These are phyloP conservation scores for Laspeyria flexula DNA, from an alignment of 2,888 invertebrate genomes.

Conservation along the genomic window DNA sequence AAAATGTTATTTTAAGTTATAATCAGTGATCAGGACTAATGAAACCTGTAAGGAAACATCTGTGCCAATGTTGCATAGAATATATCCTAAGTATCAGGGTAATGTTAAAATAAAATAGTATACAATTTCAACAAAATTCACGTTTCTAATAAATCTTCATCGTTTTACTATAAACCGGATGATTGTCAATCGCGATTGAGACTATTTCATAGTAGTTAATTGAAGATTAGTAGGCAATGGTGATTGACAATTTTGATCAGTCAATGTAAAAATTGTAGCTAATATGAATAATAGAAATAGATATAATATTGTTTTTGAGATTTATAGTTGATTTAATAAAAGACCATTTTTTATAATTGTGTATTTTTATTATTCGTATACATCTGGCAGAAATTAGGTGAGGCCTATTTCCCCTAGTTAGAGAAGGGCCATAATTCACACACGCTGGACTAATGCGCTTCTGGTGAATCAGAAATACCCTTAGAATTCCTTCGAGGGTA, in stretches of 20 bases:
- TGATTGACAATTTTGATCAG: slow-evolving; percentile 20
- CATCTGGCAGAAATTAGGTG: not conserved
- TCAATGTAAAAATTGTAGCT: slow-evolving; percentile 39
- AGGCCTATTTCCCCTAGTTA: too few species aligned
- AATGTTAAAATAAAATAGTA: slow-evolving; percentile 46
- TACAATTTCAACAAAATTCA: slow-evolving; percentile 37
- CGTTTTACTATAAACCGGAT: slow-evolving; percentile 23
- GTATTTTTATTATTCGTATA: slow-evolving; percentile 11
- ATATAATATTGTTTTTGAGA: slow-evolving; percentile 62
- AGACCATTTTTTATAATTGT: slow-evolving; percentile 51
- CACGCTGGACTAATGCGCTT: too few species aligned
- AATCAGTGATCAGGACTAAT: slow-evolving; percentile 9
- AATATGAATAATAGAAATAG: slow-evolving; percentile 46
- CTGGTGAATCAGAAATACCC: too few species aligned
- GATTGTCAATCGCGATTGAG: slow-evolving; percentile 27
- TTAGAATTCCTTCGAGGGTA: too few species aligned
- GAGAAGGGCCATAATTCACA: too few species aligned
- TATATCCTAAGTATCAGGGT: slow-evolving; percentile 74
- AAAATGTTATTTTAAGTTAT: not conserved
- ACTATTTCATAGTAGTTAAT: slow-evolving; percentile 9
- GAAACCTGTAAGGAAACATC: slow-evolving; percentile 36
- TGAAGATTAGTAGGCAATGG: slow-evolving; percentile 14
- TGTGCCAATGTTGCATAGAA: slow-evolving; percentile 63
- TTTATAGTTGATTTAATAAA: slow-evolving; percentile 68
- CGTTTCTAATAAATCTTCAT: slow-evolving; percentile 37